These are phyloP conservation scores for Cotesia chilonis DNA, from an alignment of 1,140 invertebrate species.

Conservation along the genomic window DNA sequence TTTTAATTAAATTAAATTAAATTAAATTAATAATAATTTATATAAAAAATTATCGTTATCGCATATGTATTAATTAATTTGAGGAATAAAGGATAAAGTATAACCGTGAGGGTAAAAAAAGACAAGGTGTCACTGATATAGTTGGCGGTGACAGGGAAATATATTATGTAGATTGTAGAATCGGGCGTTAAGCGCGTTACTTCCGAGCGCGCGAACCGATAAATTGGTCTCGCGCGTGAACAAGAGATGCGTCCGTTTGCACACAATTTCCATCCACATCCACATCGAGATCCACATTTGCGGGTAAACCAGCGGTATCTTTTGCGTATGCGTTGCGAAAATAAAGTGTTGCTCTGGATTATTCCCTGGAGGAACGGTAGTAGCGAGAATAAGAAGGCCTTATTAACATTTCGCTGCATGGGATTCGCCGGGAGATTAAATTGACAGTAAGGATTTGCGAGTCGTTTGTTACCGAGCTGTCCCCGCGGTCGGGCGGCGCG, in stretches of 20 bases:
- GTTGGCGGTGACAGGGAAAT: conserved; percentile 2
- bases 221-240: conserved; percentile 39
- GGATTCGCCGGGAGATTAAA: conserved; percentile 65
- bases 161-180: conserved; percentile 30
- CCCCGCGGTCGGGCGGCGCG: conserved; percentile 25
- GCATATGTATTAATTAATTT: too few species aligned
- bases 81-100: too few species aligned
- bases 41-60: too few species aligned
- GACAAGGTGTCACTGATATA: conserved; percentile 3
- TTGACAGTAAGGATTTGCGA: conserved; percentile 67
- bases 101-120: too few species aligned
- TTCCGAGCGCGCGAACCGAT: conserved; percentile 35
- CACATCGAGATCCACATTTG: background rate
- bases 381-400: conserved; percentile 52
- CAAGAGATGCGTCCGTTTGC: conserved; percentile 40
- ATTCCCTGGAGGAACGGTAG: conserved; percentile 19
- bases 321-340: conserved; percentile 52
- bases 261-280: conserved; percentile 59
- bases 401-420: conserved; percentile 64
- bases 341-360: conserved; percentile 57
- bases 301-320: conserved; percentile 43
- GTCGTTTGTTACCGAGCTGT: conserved; percentile 60
- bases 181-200: conserved; percentile 26
- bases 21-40: too few species aligned
- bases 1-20: too few species aligned